phyloP scores from a whole-genome alignment of 30 jellyfish, hydroid and myxozoan genomes.

The Morbakka virulenta region DNA sequence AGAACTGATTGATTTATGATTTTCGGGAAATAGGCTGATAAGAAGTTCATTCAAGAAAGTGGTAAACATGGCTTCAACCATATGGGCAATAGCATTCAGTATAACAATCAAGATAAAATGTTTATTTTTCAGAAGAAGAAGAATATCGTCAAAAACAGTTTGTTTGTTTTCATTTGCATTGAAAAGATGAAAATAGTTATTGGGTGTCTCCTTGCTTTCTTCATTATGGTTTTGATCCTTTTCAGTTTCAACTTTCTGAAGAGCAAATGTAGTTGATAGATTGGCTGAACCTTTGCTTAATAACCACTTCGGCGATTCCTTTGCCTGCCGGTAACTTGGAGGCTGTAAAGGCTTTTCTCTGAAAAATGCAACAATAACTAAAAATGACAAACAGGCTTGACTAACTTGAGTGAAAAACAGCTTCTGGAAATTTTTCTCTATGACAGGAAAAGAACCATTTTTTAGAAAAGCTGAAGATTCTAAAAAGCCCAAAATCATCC shows the following conservation, averaged over 20 bases:
- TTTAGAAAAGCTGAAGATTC: constrained; percentile 27
- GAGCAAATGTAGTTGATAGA: not conserved
- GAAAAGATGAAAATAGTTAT: too few species aligned
- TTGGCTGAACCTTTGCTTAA: not conserved
- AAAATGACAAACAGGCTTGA: constrained; percentile 43
- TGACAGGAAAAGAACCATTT: constrained; percentile 6
- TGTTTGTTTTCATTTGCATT: too few species aligned
- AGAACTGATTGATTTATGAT: constrained; percentile 54
- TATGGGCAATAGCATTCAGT: constrained; percentile 26
- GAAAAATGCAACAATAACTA: constrained; percentile 27
- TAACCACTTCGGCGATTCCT: constrained; percentile 20
- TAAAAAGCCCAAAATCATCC: constrained; percentile 49
- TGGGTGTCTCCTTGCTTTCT: too few species aligned
- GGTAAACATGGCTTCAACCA: constrained; percentile 57
- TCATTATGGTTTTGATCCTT: too few species aligned
- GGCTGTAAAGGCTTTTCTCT: constrained; percentile 69
- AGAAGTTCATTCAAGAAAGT: constrained; percentile 73
- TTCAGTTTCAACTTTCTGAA: not conserved
- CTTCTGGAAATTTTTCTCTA: constrained; percentile 24
- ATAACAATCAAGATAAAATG: constrained; percentile 10
- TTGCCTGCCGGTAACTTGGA: constrained; percentile 49
- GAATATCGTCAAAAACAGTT: constrained; percentile 5
- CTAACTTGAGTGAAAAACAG: constrained; percentile 37
- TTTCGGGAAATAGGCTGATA: constrained; percentile 67
- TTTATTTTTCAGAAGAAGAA: constrained; percentile 1